A percentile compares a stretch with the other conserved stretches of the same genome.
Evolutionary conservation across 1,140 invertebrate species (phyloP).

Genomic region (Trichonephila clavata): DNA sequence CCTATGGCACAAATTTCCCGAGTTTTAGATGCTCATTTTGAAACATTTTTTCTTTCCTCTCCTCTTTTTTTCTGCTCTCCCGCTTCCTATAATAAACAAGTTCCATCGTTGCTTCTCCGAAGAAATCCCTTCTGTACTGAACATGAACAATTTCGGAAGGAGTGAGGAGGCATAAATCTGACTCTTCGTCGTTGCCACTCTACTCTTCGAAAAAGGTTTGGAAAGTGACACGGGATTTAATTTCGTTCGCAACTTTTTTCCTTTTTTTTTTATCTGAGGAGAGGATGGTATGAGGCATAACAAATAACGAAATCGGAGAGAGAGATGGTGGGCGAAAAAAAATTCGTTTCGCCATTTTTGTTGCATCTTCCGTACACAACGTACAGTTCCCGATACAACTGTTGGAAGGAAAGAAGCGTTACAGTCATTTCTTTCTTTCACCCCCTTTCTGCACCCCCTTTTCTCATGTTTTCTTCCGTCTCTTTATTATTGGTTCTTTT

Average conservation of each 20-base stretch:
- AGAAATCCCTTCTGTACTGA: not conserved
- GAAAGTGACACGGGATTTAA: slow-evolving; percentile 33
- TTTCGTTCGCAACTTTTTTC: not conserved
- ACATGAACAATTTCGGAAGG: not conserved
- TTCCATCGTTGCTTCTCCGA: not conserved
- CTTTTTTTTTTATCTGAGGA: not conserved
- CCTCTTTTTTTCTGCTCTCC: not conserved
- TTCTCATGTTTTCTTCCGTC: not conserved
- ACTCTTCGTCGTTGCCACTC: not conserved
- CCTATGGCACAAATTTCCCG: not conserved
- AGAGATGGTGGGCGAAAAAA: not conserved
- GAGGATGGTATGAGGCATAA: not conserved
- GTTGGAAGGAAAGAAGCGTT: slow-evolving; percentile 5
- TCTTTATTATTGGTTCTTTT: not conserved
- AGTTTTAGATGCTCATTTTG: not conserved
- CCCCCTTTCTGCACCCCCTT: not conserved
- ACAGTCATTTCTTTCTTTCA: slow-evolving; percentile 32
- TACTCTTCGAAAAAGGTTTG: not conserved
- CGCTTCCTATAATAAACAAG: not conserved
- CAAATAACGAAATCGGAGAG: slow-evolving; percentile 36
- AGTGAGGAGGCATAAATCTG: not conserved
- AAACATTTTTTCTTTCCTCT: not conserved
- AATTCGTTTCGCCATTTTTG: slow-evolving; percentile 31
- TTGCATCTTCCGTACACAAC: not conserved
- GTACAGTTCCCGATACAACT: slow-evolving; percentile 36